Evolutionary conservation across 2,888 invertebrate species (phyloP).

Genomic region (Acleris literana): DNA sequence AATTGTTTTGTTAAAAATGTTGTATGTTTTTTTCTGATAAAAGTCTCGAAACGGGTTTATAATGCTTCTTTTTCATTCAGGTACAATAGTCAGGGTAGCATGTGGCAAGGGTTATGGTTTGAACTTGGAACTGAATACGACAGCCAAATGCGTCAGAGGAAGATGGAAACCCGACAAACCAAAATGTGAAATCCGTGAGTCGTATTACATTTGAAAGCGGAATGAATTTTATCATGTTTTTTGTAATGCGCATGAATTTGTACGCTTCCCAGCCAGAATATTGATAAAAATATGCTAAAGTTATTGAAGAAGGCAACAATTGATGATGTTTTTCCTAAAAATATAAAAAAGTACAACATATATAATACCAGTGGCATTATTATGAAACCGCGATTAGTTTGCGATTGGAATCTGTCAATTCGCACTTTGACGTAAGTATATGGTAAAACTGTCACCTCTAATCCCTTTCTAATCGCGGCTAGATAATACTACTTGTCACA

Average conservation of each 20-base stretch:
- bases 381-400: too few species aligned
- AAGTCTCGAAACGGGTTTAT: too few species aligned
- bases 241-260: conserved; percentile 34
- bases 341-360: too few species aligned
- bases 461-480: too few species aligned
- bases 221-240: conserved; percentile 36
- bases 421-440: too few species aligned
- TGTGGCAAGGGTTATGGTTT: conserved; percentile 91
- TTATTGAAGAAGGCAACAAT: conserved; percentile 4
- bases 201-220: conserved; percentile 25
- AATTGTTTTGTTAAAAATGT: too few species aligned
- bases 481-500: too few species aligned
- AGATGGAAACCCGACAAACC: conserved; percentile 93
- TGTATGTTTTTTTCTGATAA: too few species aligned
- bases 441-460: too few species aligned
- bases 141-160: conserved; percentile 92
- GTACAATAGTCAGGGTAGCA: conserved; percentile 89
- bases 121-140: conserved; percentile 88
- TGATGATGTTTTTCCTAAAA: not conserved
- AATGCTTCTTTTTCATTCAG: conserved; percentile 47
- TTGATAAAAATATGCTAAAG: not conserved
- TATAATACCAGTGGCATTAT: too few species aligned
- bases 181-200: conserved; percentile 90
- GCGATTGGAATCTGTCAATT: too few species aligned
- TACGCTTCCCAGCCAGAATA: conserved; percentile 28